These are phyloP conservation scores for Psittacula cyanocephala DNA, from an alignment of 2,113 vertebrate genomes.

Conservation along the genomic window DNA sequence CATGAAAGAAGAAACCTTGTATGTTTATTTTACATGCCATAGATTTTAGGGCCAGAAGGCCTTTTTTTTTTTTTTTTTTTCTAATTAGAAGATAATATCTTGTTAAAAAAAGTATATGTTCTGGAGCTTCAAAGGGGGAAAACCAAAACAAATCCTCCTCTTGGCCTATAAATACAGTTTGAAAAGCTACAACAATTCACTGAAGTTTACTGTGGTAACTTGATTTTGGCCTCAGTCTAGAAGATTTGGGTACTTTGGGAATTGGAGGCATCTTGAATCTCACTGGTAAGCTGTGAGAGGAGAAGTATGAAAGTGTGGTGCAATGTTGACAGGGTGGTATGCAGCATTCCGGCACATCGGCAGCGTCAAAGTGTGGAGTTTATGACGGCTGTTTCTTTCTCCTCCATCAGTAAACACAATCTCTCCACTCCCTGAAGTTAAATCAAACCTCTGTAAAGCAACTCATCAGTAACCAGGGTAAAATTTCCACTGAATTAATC, in stretches of 20 bases:
- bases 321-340: neutral
- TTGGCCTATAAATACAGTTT: conserved; percentile 2
- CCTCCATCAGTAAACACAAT: conserved; percentile 39
- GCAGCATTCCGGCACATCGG: neutral
- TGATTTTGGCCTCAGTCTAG: conserved; percentile 23
- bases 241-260: neutral
- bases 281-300: neutral
- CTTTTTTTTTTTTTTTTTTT: conserved; percentile 5
- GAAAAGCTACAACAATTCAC: conserved; percentile 11
- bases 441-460: conserved; percentile 35
- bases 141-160: neutral
- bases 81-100: conserved; percentile 45
- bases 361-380: neutral
- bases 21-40: conserved; percentile 17
- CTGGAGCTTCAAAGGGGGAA: conserved; percentile 21
- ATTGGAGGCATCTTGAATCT: neutral
- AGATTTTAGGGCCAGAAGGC: conserved; percentile 41
- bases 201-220: conserved; percentile 20
- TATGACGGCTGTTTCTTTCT: conserved; percentile 31
- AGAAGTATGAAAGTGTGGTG: neutral
- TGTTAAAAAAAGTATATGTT: conserved; percentile 18
- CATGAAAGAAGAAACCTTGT: conserved; percentile 46
- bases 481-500: conserved; percentile 57
- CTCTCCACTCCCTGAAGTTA: conserved; percentile 12
- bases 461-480: neutral